Evolutionary conservation across 2,888 invertebrate genomes (phyloP).

Genomic region (Emmelina monodactyla): DNA sequence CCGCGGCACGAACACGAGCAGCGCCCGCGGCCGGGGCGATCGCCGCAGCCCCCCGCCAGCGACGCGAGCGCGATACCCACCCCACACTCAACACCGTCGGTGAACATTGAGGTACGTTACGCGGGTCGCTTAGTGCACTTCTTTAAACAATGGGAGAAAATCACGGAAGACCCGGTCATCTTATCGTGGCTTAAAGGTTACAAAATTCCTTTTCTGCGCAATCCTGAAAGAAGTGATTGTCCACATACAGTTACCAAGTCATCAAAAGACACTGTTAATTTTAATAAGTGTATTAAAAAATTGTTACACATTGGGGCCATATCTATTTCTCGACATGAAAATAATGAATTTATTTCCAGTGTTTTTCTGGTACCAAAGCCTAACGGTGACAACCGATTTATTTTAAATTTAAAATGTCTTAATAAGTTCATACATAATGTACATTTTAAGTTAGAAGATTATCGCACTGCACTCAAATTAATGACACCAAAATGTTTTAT

Average conservation of each 20-base stretch:
- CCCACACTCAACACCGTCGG: too few relatives aligned
- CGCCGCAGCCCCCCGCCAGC: too few relatives aligned
- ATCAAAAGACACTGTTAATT: constrained; percentile 1
- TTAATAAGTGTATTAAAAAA: constrained; percentile 2
- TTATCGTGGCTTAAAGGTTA: constrained; percentile 7
- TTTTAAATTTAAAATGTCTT: constrained; percentile 2
- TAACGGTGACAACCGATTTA: constrained; percentile 7
- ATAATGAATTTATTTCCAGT: too few relatives aligned
- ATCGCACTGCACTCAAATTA: constrained; percentile 4
- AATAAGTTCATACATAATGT: not conserved
- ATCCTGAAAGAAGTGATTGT: not conserved
- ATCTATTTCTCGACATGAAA: constrained; percentile 1
- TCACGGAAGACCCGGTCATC: constrained; percentile 2
- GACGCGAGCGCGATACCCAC: too few relatives aligned
- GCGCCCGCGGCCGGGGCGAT: not conserved
- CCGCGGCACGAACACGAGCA: not conserved
- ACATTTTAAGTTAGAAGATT: constrained; percentile 5
- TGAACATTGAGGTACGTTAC: too few relatives aligned
- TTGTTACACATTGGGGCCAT: constrained; percentile 5
- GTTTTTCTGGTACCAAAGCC: constrained; percentile 3
- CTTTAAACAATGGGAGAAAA: constrained; percentile 3
- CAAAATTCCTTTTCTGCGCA: constrained; percentile 7
- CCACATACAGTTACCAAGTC: constrained; percentile 1
- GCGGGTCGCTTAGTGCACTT: constrained; percentile 7
- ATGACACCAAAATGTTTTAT: constrained; percentile 6